phyloP scores from a whole-genome alignment of 2,797 vertebrate genomes.

The Squalus acanthias region DNA sequence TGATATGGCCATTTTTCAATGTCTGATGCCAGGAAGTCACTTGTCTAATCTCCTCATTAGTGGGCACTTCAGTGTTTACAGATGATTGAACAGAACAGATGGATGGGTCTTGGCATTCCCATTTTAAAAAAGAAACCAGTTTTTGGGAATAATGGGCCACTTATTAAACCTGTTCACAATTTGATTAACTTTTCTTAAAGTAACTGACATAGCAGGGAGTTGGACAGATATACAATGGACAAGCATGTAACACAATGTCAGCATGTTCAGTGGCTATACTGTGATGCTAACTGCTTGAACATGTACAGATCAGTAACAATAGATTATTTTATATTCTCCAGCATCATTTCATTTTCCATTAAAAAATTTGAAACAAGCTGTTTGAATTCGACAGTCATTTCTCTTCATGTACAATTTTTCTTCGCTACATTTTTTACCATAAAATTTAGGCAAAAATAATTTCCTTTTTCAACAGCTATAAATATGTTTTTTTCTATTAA shows the following conservation, averaged over 20 bases:
- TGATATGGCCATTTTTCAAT: not conserved
- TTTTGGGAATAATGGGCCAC: not conserved
- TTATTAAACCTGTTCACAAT: not conserved
- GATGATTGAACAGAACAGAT: conserved; percentile 5
- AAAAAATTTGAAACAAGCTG: not conserved
- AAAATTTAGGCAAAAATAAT: not conserved
- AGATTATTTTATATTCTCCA: not conserved
- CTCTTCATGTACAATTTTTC: not conserved
- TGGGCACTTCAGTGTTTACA: conserved; percentile 1
- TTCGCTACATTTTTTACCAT: not conserved
- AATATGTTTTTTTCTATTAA: not conserved
- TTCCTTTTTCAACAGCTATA: not conserved
- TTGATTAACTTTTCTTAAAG: not conserved
- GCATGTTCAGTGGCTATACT: not conserved
- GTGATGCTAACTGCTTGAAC: not conserved
- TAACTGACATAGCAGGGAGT: not conserved
- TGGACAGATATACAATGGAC: not conserved
- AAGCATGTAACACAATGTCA: not conserved
- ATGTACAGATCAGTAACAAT: not conserved
- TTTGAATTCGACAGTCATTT: not conserved
- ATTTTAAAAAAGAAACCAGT: not conserved
- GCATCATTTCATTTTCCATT: not conserved
- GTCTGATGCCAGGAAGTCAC: not conserved
- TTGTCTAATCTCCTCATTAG: not conserved
- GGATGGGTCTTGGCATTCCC: not conserved